Conservation (phyloP, 1,140 invertebrate species). For the Drosophila serrata region DNA sequence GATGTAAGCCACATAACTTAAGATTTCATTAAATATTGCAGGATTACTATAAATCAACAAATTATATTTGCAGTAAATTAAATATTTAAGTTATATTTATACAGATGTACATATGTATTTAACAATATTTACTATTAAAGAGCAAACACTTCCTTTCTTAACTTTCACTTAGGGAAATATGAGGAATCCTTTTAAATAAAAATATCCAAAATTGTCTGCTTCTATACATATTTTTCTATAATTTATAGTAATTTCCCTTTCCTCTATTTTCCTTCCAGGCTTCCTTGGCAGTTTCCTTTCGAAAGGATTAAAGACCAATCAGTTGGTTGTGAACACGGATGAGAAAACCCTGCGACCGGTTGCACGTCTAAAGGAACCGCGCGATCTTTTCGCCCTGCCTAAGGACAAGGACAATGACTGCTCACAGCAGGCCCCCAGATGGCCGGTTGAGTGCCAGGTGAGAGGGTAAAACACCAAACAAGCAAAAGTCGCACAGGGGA, state of each 20-base stretch:
- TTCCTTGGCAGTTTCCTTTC: slow-evolving; percentile 84
- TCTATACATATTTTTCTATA: background rate
- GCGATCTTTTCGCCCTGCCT: slow-evolving; percentile 89
- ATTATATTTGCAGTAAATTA: background rate
- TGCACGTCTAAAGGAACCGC: slow-evolving; percentile 88
- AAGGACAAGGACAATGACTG: slow-evolving; percentile 89
- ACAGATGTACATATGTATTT: background rate
- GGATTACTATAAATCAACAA: background rate
- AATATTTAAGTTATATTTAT: background rate
- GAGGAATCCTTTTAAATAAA: background rate
- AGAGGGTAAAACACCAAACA: slow-evolving; percentile 39
- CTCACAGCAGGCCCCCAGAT: slow-evolving; percentile 91
- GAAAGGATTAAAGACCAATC: slow-evolving; percentile 87
- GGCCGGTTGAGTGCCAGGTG: slow-evolving; percentile 96
- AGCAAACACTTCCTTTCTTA: background rate
- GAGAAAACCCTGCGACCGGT: slow-evolving; percentile 87
- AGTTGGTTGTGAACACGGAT: slow-evolving; percentile 89
- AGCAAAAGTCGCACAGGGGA: background rate
- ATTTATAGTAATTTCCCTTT: background rate
- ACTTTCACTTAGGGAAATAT: background rate
- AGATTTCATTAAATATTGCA: background rate
- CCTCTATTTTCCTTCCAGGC: background rate
- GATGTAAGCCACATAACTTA: background rate
- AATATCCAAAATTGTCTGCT: background rate
- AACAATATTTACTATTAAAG: background rate